Percentiles rank a stretch among this genome's conserved stretches.
phyloP scores from a whole-genome alignment of 2,797 vertebrate species.

The Lophius americanus region DNA sequence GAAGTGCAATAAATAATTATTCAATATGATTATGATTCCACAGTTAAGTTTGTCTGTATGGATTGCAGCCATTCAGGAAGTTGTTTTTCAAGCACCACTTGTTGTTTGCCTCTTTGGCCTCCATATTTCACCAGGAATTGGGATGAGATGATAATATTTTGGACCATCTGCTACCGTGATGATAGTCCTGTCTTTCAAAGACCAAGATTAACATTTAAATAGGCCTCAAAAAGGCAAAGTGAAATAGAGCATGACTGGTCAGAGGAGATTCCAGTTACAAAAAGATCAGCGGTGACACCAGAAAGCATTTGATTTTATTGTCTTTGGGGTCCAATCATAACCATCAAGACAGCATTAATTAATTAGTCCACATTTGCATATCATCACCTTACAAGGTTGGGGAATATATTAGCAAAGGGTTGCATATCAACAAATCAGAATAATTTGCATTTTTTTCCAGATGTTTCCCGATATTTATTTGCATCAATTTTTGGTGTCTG shows the following conservation, averaged over 20 bases:
- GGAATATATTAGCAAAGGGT: not conserved
- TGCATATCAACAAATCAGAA: not conserved
- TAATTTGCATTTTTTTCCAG: not conserved
- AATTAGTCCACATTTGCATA: slow-evolving; percentile 5
- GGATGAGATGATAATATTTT: slow-evolving; percentile 57
- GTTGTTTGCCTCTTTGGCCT: slow-evolving; percentile 46
- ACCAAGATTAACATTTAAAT: slow-evolving; percentile 89
- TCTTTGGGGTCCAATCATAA: slow-evolving; percentile 2
- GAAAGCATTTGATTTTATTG: slow-evolving; percentile 73
- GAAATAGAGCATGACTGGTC: slow-evolving; percentile 28
- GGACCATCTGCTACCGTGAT: slow-evolving; percentile 83
- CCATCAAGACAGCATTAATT: slow-evolving; percentile 10
- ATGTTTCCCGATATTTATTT: not conserved
- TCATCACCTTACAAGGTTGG: slow-evolving; percentile 8
- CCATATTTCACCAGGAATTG: slow-evolving; percentile 46
- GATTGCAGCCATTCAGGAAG: slow-evolving; percentile 20
- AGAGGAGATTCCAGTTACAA: slow-evolving; percentile 13
- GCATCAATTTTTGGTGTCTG: not conserved
- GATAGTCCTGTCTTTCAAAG: slow-evolving; percentile 81
- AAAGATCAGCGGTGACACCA: slow-evolving; percentile 13
- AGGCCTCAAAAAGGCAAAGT: slow-evolving; percentile 75
- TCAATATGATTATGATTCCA: slow-evolving; percentile 13
- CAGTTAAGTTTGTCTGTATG: slow-evolving; percentile 15
- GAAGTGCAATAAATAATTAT: slow-evolving; percentile 19
- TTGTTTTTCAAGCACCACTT: slow-evolving; percentile 18